phyloP scores from a whole-genome alignment of 2,113 vertebrate genomes.

The Phalacrocorax carbo region DNA sequence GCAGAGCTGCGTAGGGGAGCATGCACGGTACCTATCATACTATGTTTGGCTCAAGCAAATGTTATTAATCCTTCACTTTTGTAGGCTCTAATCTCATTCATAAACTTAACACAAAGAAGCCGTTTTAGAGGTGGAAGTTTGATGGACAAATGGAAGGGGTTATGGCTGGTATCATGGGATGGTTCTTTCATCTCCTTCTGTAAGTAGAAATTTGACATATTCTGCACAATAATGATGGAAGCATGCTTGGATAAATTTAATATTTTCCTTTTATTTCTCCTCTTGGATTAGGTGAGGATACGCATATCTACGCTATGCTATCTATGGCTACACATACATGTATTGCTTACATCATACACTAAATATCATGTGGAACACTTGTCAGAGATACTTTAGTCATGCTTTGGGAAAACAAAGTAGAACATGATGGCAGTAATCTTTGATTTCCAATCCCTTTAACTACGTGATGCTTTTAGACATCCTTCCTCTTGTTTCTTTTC shows the following conservation, averaged over 20 bases:
- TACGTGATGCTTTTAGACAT: not conserved
- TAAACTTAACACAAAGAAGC: conserved; percentile 19
- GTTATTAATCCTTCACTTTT: conserved; percentile 38
- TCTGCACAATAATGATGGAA: not conserved
- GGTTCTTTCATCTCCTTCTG: not conserved
- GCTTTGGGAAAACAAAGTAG: not conserved
- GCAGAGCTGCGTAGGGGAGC: not conserved
- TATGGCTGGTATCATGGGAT: not conserved
- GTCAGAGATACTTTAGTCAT: not conserved
- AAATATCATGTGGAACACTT: not conserved
- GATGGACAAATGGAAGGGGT: not conserved
- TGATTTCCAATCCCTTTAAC: not conserved
- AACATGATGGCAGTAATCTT: not conserved
- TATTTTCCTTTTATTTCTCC: not conserved
- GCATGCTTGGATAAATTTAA: not conserved
- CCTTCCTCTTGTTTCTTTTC: not conserved
- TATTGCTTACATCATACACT: not conserved
- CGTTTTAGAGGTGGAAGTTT: not conserved
- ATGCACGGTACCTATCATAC: not conserved
- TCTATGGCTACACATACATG: not conserved
- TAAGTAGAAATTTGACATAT: not conserved
- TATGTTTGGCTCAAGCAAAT: conserved; percentile 27
- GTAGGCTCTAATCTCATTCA: conserved; percentile 50
- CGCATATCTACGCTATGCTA: too few species aligned
- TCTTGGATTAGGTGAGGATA: not conserved